Base-by-base conservation (phyloP, 2,888 invertebrate genomes). In the Caenorhabditis sp. region DNA sequence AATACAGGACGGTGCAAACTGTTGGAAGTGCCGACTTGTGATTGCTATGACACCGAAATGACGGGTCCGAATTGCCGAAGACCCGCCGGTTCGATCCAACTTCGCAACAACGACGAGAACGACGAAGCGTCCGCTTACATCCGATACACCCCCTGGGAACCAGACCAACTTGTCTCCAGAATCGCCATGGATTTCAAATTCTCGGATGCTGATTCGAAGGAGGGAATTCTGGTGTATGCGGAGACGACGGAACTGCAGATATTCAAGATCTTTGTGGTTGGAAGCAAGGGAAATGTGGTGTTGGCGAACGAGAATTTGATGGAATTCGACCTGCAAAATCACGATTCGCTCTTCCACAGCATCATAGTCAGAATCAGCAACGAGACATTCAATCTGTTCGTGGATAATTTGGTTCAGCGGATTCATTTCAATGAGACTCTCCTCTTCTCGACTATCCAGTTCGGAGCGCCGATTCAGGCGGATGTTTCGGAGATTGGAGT, bases 11-110 rank as follows among this genome's bases (percentile, higher is more conserved):
- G 50, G 0, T 87, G 87, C 55, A 53, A 80, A 11, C 62, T 80
- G 13, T 50, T 85, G 35, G 85, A 86, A 70, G 84, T 86, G 9
- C 71, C 86, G 13, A 78, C 81, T 4, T 88, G 87, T 61, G 86
- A 88, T 58, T 88, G 87, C 53, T 88, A 77, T 62, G 68, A 65
- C 4, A 88, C 87, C 0, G 83, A 79, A 24, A 79, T 74, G 56
- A 68, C 86, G 4, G 87, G 87, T 22, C 84, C 85, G 15, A 88
- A 83, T 56, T 88, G 87, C 69, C 71, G 80, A 60, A 53, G 58
- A 55, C 76, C 70, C 18, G 74, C 35, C n/a, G 47, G 56, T 0
- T 61, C 70, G 1, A n/a, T 76, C 50, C 68, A 76, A 51, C 64
- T 82, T 3, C 65, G 69, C n/a, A 80, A 82, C 65, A 83, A 80